Conservation (phyloP, 37 sponge, comb jelly and placozoan genomes). For the Haliclona indistincta region DNA sequence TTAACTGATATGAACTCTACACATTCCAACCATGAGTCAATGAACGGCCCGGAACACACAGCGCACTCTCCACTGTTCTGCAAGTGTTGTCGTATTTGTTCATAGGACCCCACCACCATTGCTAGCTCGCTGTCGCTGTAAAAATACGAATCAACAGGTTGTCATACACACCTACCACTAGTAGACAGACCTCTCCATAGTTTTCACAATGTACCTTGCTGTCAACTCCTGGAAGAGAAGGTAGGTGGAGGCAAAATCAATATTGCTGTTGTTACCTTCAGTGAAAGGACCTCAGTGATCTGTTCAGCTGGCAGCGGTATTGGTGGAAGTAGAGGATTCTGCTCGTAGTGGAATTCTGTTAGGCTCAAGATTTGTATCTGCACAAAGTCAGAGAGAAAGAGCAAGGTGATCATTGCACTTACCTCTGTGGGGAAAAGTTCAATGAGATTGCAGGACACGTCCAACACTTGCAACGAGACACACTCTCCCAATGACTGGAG, state of each 20-base stretch:
- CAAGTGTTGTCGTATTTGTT: conserved; percentile 7
- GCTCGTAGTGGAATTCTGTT: conserved; percentile 58
- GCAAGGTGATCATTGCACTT: background rate
- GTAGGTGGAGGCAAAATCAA: background rate
- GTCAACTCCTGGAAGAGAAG: background rate
- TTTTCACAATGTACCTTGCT: background rate
- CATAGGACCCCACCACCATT: background rate
- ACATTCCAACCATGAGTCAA: conserved; percentile 76
- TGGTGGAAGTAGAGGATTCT: conserved; percentile 53
- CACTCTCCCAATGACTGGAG: conserved; percentile 45
- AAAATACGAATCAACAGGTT: background rate
- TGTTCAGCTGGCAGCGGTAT: conserved; percentile 71
- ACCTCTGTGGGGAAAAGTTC: conserved; percentile 59
- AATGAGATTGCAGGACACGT: conserved; percentile 62
- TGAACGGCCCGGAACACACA: conserved; percentile 54
- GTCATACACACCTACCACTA: background rate
- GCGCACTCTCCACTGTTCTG: conserved; percentile 49
- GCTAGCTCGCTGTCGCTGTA: background rate
- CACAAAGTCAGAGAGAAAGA: background rate
- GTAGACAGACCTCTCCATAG: background rate
- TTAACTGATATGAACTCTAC: conserved; percentile 44
- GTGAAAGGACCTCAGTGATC: conserved; percentile 31
- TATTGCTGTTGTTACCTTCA: conserved; percentile 19
- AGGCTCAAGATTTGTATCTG: conserved; percentile 26
- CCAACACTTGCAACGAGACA: conserved; percentile 21